Evolutionary conservation across 1,140 invertebrate species (phyloP).

Genomic region (Drosophila neocordata): DNA sequence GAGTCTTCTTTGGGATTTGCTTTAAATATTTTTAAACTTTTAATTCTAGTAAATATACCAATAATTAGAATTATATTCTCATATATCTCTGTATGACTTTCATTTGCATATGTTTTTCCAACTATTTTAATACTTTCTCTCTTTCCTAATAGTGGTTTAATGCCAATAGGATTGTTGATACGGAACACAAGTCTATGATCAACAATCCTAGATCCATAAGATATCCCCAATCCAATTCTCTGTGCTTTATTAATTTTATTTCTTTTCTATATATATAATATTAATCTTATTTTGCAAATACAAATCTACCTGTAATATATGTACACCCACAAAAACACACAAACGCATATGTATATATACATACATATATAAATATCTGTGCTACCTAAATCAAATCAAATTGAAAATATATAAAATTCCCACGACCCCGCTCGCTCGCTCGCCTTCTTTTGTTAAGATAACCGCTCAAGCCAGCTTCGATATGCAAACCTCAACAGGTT

Average conservation of each 20-base stretch:
- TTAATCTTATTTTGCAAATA: neutral
- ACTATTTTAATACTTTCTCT: neutral
- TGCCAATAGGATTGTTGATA: neutral
- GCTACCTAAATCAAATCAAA: constrained; percentile 29
- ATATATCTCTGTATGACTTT: neutral
- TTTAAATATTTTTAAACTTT: too few species aligned
- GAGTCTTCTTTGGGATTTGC: too few species aligned
- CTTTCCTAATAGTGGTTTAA: neutral
- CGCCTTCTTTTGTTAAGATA: constrained; percentile 72
- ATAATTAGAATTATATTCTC: neutral
- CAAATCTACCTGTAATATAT: neutral
- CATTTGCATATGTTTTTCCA: neutral
- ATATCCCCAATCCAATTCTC: neutral
- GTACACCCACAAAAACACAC: neutral
- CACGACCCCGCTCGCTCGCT: constrained; percentile 27
- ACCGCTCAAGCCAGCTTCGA: constrained; percentile 87
- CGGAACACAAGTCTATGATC: neutral
- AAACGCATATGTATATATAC: neutral
- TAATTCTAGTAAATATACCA: too few species aligned
- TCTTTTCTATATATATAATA: neutral
- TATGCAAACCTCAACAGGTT: constrained; percentile 85
- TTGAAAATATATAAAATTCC: constrained; percentile 52
- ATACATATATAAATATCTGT: neutral
- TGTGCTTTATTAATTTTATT: constrained; percentile 1
- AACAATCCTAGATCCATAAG: neutral